Evolutionary conservation across 2,113 vertebrate genomes (phyloP), one percentile per base, ranked within the genome.

Genomic region (Rhinichthys klamathensis): DNA sequence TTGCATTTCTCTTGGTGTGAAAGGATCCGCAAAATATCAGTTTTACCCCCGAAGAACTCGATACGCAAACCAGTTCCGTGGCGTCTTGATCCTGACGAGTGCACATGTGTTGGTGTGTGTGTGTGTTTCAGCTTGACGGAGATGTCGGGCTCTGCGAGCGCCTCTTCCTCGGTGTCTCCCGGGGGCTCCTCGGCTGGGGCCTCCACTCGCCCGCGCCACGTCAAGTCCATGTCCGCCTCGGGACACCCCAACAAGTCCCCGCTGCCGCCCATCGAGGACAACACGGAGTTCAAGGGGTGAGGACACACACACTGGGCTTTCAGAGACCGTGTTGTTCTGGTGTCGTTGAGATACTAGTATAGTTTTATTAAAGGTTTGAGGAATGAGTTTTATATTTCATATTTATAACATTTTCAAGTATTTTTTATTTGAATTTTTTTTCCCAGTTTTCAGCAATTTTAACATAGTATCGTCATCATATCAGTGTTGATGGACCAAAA

Each of bases 151-250:
- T 88, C 84, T 15, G 89, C 84, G 2, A 88, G 96, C 23, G 97
- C 95, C 91, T 94, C 96, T 91, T 94, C 96, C 9, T 89, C 88
- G 0, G 84, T 84, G 12, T 89, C 89, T 74, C 85, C 89, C 30
- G 89, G 84, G 1, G 93, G 96, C 1, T 96, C 94, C 1, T 92
- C 94, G 8, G 94, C 94, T 0, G 88, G 95, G 6, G 90, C 94
- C 44, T 95, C 98, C 0, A 92, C 98, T 0, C 95, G 98, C 41
- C 97, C 98, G n/a, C 97, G 98, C 16, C 98, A 99, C 91, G 96
- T 98, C 75, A 99, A 99, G 92, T 99, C 98, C 58, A 98, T 99
- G 97, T 99, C 98, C 0, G 95, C 98, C 27, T 99, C 98, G n/a
- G 96, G 97, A 58, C 98, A 99, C 80, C 97, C 98, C 8, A 95